Base-by-base conservation (phyloP, 2,113 vertebrate species). In the Pollachius pollachius region DNA sequence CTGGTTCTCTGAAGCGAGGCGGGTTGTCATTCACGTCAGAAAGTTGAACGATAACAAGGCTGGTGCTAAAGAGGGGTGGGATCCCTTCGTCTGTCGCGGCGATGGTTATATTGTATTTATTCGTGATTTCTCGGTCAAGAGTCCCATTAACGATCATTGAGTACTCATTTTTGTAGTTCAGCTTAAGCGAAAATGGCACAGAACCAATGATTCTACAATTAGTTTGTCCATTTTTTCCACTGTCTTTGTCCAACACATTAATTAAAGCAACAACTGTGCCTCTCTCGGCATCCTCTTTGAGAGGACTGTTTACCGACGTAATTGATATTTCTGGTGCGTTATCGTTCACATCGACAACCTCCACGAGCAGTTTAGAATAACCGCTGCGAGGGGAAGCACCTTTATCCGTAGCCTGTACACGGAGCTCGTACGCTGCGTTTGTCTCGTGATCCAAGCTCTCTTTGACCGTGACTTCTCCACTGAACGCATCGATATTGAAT, bases 21-120 rank as follows among this genome's bases (percentile, higher is more conserved):
- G 91, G 69, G 15, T 96, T 96, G 73, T 97, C 95, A 56, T 97
- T 98, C 61, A 95, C 90, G 0, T 96, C 96, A 65, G 92, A 92
- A 69, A 97, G 80, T 1, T 90, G 73, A 60, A 96, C 89, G 8
- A 69, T 89, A 25, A 94, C 73, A 0, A 87, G 82, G 78, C 78
- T 88, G 62, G 62, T 83, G 64, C 86, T 89, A 15, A 89, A 93
- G 12, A 95, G 88, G 57, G 91, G 84, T 3, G 94, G 94, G 3
- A 64, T 91, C 0, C 94, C 96, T 69, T 92, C 89, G 73, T 97
- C 94, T 0, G 73, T 85, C 12, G 94, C 94, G 21, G 78, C 87
- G 18, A 95, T 85, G 3, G 88, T 91, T 25, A 96, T 74, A 70
- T 93, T 92, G 81, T 96, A 95, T 52, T 85, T 83, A 15, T 87